Base-by-base conservation (phyloP, 2,113 vertebrate genomes). In the Psilopsiagon aymara region DNA sequence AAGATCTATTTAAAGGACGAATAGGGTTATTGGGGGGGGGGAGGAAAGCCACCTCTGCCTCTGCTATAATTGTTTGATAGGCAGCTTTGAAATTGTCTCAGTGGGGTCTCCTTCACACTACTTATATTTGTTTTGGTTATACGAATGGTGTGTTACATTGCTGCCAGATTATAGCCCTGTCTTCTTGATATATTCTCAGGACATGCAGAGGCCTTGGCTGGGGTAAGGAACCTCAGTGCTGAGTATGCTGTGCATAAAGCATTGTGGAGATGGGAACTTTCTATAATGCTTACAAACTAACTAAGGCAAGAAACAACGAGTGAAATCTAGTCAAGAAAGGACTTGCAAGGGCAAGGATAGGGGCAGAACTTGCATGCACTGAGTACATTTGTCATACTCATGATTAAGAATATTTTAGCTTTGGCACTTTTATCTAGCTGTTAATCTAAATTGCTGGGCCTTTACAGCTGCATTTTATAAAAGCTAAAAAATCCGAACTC, bases 1-100 rank as follows among this genome's bases (percentile, higher is more conserved):
- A 55, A 95, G 76, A 92, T 88, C 80, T 90, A 20, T 67, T 84
- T 91, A 85, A 74, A 96, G 86, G 86, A 82, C 57, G 92, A 95
- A 95, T 67, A 80, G 47, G 87, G 97, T 96, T 97, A 95, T 41
- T 41, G 5, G 15, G 8, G 44, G 8, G 44, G 70, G 86, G 43
- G 35, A 70, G 90, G 49, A 90, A 81, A 73, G 70, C 28, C 46
- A 16, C 62, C 67, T 95, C 70, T 74, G 11, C 27, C 31, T 89
- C 74, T 94, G 35, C 62, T 79, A 0, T 49, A 82, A 69, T 74
- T 93, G 29, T 77, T 67, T 80, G 51, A 43, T 43, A 63, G 84
- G 35, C 51, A 78, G 62, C 75, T 83, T 90, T 88, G 28, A 83
- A 88, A 75, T 11, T 52, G n/a, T 60, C 89, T 68, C 55, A 15